Evolutionary conservation across 2,797 vertebrate species (phyloP), one percentile per base, ranked within the genome.

Genomic region (Pantherophis alleghaniensis): DNA sequence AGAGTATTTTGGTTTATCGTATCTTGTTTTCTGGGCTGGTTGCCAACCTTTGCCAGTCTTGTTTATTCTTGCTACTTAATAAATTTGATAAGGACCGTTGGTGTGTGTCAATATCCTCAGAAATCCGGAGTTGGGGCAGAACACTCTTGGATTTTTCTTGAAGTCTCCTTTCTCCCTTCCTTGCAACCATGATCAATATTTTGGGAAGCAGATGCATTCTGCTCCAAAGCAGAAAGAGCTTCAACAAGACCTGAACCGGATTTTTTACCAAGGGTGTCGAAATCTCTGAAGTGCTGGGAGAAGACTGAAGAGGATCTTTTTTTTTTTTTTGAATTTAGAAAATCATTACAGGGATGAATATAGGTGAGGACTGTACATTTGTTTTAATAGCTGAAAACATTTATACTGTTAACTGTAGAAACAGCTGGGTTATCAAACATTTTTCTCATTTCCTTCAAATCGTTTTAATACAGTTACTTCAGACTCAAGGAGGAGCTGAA

Each of bases 351-450:
- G 28, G 32, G 63, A 20, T 32, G 28, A 37, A 56, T 66, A 66
- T 66, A n/a, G 61, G 63, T 57, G 42, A 90, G 42, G 79, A 26
- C 90, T 79, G 90, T 89, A 90, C 61, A n/a, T 88, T 90, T 57
- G 66, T 42, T 90, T 95, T 95, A 95, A 95, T 94, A 91, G 90
- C 79, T n/a, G 87, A 88, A 92, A 91, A 93, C 86, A 51, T 87
- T 93, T 91, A 87, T 60, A 93, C 32, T 32, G 66, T 79, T 83
- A 61, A 74, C 37, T 87, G 26, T 61, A 56, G 61, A 87, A 89
- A 66, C 60, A 74, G 90, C 55, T 42, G 74, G 55, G 28, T 66
- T 42, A 53, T 86, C 74, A 91, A 90, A 22, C 53, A 53, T 51
- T 89, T 51, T 24, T 60, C 74, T 60, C 79, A 32, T 56, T 86